These are phyloP conservation scores for Acanthornis magna DNA, from an alignment of 2,797 vertebrate genomes.

Conservation along the genomic window DNA sequence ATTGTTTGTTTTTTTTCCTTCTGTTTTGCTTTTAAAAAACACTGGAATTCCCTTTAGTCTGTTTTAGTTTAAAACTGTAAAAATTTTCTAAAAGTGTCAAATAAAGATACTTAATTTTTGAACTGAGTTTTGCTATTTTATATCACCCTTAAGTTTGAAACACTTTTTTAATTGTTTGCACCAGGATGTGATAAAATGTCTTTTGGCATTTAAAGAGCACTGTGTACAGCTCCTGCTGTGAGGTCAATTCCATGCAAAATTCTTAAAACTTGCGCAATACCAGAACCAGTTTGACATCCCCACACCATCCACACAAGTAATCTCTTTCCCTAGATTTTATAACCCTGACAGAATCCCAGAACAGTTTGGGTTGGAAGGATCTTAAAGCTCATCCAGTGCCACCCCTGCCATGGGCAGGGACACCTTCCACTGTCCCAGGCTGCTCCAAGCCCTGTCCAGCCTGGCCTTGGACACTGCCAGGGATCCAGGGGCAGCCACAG, in stretches of 20 bases:
- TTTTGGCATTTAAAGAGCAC: rapidly evolving
- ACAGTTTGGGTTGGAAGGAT: not conserved
- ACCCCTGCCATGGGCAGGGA: not conserved
- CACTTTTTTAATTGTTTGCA: not conserved
- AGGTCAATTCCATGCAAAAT: not conserved
- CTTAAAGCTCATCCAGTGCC: rapidly evolving
- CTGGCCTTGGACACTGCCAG: not conserved
- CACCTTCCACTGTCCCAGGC: rapidly evolving
- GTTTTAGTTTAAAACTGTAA: slow-evolving; percentile 3
- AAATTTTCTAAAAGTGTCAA: slow-evolving; percentile 30
- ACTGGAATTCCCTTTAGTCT: slow-evolving; percentile 1
- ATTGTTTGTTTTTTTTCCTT: rapidly evolving
- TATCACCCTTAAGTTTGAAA: not conserved
- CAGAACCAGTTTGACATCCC: not conserved
- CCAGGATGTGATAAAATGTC: not conserved
- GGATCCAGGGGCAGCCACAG: not conserved
- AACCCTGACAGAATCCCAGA: not conserved
- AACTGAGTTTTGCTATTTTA: not conserved
- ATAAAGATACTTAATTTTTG: slow-evolving; percentile 49
- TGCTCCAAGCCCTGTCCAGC: rapidly evolving
- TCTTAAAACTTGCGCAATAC: not conserved
- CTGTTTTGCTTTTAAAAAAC: not conserved
- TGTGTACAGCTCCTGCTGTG: not conserved
- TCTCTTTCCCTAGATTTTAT: not conserved
- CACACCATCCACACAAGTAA: rapidly evolving